Conservation (phyloP, 2,113 vertebrate genomes). For the Sturnus vulgaris region DNA sequence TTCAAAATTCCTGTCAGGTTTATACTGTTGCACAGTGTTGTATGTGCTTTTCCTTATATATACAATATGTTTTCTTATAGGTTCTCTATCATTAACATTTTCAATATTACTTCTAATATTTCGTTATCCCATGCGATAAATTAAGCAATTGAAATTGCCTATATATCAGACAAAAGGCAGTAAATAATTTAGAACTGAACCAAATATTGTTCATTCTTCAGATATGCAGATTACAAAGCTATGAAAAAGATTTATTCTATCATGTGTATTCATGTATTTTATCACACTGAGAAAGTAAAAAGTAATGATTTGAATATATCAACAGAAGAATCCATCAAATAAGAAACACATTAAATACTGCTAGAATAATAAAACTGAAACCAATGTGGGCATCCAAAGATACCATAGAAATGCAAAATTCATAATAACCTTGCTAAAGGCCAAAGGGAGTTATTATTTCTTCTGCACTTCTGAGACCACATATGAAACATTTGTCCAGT, state of each 20-base stretch:
- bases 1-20: neutral
- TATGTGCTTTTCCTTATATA: neutral
- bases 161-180: neutral
- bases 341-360: neutral
- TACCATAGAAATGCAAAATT: neutral
- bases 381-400: neutral
- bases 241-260: neutral
- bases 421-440: neutral
- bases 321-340: neutral
- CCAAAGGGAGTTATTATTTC: neutral
- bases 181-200: neutral
- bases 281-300: neutral
- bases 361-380: neutral
- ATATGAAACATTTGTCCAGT: neutral
- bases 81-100: neutral
- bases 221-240: neutral
- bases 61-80: neutral
- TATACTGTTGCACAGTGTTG: neutral
- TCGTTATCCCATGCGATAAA: neutral
- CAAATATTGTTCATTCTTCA: neutral
- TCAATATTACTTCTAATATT: neutral
- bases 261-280: neutral
- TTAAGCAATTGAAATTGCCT: neutral
- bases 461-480: neutral
- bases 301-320: neutral